Evolutionary conservation across 2,113 vertebrate species (phyloP).

Genomic region (Fregetta grallaria): DNA sequence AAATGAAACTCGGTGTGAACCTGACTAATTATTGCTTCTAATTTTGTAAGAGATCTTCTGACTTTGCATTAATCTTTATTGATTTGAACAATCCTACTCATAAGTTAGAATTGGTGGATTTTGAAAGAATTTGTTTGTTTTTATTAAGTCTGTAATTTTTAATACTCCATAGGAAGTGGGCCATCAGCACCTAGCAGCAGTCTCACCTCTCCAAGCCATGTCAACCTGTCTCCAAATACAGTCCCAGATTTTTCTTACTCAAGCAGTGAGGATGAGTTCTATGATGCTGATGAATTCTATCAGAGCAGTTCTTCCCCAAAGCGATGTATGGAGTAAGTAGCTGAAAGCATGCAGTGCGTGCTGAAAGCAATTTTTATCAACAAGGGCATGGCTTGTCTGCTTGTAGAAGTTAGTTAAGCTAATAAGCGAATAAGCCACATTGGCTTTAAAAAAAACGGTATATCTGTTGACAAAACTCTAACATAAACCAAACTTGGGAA

Average conservation of each 20-base stretch:
- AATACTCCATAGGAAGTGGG: conserved; percentile 82
- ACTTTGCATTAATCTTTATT: neutral
- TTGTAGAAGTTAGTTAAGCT: neutral
- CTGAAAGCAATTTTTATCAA: neutral
- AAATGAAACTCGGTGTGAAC: neutral
- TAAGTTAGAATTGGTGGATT: neutral
- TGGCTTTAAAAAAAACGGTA: neutral
- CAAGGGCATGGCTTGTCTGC: neutral
- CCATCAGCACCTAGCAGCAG: conserved; percentile 94
- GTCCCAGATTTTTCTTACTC: conserved; percentile 99
- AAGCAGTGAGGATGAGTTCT: conserved; percentile 99
- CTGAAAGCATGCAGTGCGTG: neutral
- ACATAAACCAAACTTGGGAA: neutral
- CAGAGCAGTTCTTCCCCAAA: conserved; percentile 94
- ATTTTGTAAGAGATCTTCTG: neutral
- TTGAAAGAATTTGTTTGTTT: neutral
- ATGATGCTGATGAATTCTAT: conserved; percentile 97
- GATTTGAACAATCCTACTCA: neutral
- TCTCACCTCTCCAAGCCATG: conserved; percentile 89
- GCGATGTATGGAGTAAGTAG: conserved; percentile 89
- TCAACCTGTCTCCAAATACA: conserved; percentile 90
- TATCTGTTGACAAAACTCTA: neutral
- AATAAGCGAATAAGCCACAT: neutral
- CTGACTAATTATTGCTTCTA: neutral
- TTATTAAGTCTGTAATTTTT: neutral